Evolutionary conservation across 2,113 vertebrate genomes (phyloP).

Genomic region (Hypanus sabinus): DNA sequence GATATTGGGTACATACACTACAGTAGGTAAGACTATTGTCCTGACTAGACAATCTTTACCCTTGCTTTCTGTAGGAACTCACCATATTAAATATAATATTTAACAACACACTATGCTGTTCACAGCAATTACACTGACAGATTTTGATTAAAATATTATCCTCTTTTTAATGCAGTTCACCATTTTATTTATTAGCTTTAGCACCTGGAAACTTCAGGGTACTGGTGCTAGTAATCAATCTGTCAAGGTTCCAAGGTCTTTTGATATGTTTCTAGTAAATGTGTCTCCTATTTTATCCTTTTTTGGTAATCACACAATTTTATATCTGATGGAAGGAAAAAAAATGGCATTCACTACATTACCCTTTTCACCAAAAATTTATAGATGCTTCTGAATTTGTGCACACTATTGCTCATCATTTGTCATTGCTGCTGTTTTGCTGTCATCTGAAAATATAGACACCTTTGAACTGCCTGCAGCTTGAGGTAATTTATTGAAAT

Average conservation of each 20-base stretch:
- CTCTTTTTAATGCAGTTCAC: background rate
- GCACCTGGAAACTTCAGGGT: background rate
- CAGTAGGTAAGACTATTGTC: background rate
- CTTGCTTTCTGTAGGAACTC: background rate
- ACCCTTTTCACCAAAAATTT: background rate
- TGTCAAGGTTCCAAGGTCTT: background rate
- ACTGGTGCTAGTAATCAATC: background rate
- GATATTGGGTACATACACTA: no score
- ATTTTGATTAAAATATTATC: background rate
- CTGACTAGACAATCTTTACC: background rate
- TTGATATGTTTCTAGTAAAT: background rate
- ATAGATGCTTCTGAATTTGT: background rate
- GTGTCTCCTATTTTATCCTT: background rate
- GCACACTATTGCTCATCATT: background rate
- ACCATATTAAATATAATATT: background rate
- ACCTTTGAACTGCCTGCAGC: background rate
- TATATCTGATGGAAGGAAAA: background rate
- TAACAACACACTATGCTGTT: background rate
- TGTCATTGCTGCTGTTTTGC: conserved; percentile 1
- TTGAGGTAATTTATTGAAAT: background rate
- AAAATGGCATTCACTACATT: background rate
- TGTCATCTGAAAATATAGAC: background rate
- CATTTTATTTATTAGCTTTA: background rate
- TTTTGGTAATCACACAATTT: background rate
- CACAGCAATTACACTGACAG: background rate